phyloP scores from a whole-genome alignment of 2,888 invertebrate species.

The Chrysodeixis includens region DNA sequence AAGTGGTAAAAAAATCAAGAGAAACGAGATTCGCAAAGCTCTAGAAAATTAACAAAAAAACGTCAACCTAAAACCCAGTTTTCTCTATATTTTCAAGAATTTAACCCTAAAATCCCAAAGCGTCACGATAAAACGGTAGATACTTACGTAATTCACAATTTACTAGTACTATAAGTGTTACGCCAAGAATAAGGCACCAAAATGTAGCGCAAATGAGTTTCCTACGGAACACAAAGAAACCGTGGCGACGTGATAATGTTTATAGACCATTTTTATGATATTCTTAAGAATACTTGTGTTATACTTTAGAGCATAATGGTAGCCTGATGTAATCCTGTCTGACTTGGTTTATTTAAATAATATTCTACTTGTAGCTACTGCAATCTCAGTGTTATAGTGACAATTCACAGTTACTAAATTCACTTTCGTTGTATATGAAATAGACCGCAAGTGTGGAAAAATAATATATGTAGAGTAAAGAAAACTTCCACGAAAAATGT shows the following conservation, averaged over 20 bases:
- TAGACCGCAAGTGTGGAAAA: no score
- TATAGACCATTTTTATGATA: constrained; percentile 53
- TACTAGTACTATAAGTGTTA: constrained; percentile 37
- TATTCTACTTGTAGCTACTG: constrained; percentile 6
- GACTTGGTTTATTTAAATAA: constrained; percentile 42
- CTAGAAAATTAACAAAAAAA: no score
- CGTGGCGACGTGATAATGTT: constrained; percentile 50
- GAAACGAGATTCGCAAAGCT: no score
- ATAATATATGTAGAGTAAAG: no score
- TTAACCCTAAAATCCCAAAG: constrained; percentile 21
- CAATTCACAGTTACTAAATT: no score
- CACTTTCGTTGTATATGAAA: no score
- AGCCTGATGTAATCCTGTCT: constrained; percentile 51
- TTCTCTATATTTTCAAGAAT: constrained; percentile 2
- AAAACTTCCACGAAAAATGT: no score
- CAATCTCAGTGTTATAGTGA: not conserved
- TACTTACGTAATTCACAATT: constrained; percentile 46
- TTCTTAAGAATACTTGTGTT: constrained; percentile 43
- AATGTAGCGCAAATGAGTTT: constrained; percentile 52
- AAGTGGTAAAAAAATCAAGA: no score
- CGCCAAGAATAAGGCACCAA: constrained; percentile 35
- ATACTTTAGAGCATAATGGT: constrained; percentile 32
- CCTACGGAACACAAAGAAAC: constrained; percentile 38
- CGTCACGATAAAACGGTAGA: not conserved
- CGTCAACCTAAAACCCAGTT: not conserved